Base-by-base conservation (phyloP, 2,113 vertebrate species). In the Glaucomys volans region DNA sequence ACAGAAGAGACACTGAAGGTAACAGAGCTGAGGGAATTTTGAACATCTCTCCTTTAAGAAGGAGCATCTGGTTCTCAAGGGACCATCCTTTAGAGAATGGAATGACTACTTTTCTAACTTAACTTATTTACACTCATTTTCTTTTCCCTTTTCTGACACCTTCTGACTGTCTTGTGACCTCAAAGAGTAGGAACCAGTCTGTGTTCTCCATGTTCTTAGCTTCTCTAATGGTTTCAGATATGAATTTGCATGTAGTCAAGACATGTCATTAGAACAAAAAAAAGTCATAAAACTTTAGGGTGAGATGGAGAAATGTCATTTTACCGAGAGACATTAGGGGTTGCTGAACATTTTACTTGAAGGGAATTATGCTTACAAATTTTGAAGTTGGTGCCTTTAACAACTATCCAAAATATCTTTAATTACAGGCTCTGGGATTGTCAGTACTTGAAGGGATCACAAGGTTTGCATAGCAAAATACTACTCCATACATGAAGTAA, bases 221-320 rank as follows among this genome's bases (percentile, higher is more conserved):
- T 93, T 37, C 24, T 59, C 24, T 85, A 57, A 59, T 66, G 37
- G 47, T 92, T 94, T 94, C 37, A 84, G 72, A 54, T 59, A 62
- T 50, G 24, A 12, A 26, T 37, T 74, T 24, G 40, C 79, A 14
- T 79, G 16, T 79, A 37, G 20, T 30, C 35, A 94, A 75, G 57
- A 66, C 75, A 54, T 11, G 11, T 57, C 18, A 32, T 66, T 95
- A 35, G 32, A 81, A 14, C 66, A 52, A 89, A 50, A 37, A 87
- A 59, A 42, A 57, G 11, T 69, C 54, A 30, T 87, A 76, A 83
- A 42, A 16, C 12, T 42, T 91, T 24, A 91, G 30, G 30, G 30
- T 17, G 76, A 87, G 2, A 20, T 3, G 28, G 83, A 88, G 35
- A 94, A 82, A 76, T 47, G 8, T 6, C 54, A 47, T 17, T 42